A percentile compares a stretch with the other conserved stretches of the same genome.
These are phyloP conservation scores for Ptiloglossa arizonensis DNA, from an alignment of 1,140 invertebrate species.

Conservation along the genomic window DNA sequence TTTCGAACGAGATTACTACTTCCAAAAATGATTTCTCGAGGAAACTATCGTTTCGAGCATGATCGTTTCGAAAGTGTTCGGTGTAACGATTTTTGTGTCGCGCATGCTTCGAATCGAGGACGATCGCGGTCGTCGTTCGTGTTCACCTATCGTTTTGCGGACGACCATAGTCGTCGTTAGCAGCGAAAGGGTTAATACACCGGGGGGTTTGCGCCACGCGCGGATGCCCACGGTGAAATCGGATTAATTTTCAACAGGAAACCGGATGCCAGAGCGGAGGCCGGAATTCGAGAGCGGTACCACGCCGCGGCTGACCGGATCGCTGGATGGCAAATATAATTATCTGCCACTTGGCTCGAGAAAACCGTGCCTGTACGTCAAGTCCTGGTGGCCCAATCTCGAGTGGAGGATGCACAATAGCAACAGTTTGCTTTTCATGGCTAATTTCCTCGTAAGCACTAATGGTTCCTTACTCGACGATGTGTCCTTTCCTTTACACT, in stretches of 20 bases:
- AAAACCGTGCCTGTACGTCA: constrained; percentile 78
- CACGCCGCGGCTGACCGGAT: constrained; percentile 63
- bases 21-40: too few species aligned
- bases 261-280: constrained; percentile 55
- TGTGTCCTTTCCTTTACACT: background rate
- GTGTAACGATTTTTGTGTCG: too few species aligned
- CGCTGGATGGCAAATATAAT: constrained; percentile 75
- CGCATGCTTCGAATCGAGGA: too few species aligned
- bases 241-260: constrained; percentile 57
- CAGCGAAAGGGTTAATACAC: background rate
- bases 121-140: too few species aligned
- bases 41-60: too few species aligned
- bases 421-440: constrained; percentile 73
- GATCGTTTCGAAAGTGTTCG: too few species aligned
- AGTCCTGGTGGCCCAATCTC: constrained; percentile 78
- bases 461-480: background rate
- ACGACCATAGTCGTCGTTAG: too few species aligned
- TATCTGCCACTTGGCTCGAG: constrained; percentile 74
- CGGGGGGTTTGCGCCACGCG: background rate
- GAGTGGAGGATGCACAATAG: constrained; percentile 76
- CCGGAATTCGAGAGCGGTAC: constrained; percentile 71
- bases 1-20: too few species aligned
- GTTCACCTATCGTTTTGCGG: too few species aligned
- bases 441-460: constrained; percentile 70
- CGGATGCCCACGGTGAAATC: background rate